Conservation (phyloP, 2,113 vertebrate species). For the Limnothrissa miodon region DNA sequence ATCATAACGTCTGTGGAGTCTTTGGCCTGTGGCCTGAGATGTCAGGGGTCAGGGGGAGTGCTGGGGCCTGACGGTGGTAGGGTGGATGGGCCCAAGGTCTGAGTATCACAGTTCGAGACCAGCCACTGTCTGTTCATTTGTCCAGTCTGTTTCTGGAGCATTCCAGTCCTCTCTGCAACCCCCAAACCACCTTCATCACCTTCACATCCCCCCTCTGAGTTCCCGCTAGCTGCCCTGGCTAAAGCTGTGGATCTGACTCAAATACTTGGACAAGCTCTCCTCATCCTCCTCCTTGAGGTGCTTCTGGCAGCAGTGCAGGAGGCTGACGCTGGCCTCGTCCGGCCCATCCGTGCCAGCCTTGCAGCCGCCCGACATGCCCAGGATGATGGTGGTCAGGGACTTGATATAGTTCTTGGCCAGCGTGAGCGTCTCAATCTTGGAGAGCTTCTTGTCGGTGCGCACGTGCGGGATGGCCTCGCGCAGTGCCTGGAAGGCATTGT, state of each 20-base stretch:
- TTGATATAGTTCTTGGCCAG: constrained; percentile 99
- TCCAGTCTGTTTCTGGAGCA: neutral
- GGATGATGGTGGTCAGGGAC: constrained; percentile 88
- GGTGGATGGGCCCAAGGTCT: neutral
- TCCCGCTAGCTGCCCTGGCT: constrained; percentile 71
- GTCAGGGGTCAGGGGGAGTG: neutral
- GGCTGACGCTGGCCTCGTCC: constrained; percentile 59
- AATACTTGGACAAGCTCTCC: constrained; percentile 78
- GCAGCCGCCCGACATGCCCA: constrained; percentile 85
- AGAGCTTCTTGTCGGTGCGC: constrained; percentile 90
- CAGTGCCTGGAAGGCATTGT: constrained; percentile 95
- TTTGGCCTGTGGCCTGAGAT: neutral
- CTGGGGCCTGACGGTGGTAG: no score
- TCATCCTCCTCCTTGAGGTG: constrained; percentile 74
- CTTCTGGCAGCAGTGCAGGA: constrained; percentile 86
- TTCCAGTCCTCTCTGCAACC: neutral
- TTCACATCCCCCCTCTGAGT: neutral
- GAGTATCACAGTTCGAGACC: neutral
- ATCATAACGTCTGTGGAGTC: neutral
- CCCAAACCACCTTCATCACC: neutral
- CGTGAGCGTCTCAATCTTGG: constrained; percentile 97
- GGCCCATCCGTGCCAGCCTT: constrained; percentile 67
- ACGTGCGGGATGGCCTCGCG: constrained; percentile 93
- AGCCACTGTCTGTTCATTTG: neutral
- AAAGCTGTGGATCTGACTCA: constrained; percentile 79